Base-by-base conservation (phyloP, 2,797 vertebrate genomes). In the Acanthopagrus latus region DNA sequence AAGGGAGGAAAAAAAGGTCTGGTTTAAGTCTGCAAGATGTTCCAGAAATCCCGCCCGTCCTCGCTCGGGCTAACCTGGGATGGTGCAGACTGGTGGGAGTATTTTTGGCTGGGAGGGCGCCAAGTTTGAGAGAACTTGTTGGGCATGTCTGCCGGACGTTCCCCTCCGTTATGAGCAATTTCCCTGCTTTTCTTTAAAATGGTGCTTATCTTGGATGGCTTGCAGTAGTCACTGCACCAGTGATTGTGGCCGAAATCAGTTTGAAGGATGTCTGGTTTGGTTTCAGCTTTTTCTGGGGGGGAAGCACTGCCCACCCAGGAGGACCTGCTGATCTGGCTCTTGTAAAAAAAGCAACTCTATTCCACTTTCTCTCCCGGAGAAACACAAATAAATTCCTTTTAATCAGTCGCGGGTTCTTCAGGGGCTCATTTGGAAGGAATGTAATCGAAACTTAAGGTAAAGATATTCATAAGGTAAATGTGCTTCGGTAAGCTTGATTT, bases 381-480 rank as follows among this genome's bases (percentile, higher is more conserved):
- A 93, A 92, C 80, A 85, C 85, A 93, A 94, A 93, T 91, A 92
- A 91, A 92, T 91, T 90, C 63, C 69, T 85, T 93, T 92, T 93
- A 93, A 94, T 94, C 92, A 94, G 81, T 80, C 64, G 20, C 33
- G 73, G 54, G 69, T 78, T 88, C 82, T 90, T 91, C 29, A 1
- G 80, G 81, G 88, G 79, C 86, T 91, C 86, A 84, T 93, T 93
- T 91, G 81, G 88, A 90, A 91, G 70, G 89, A 93, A 93, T 93
- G 93, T 85, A 91, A 93, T 88, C 88, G 75, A 90, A 90, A 89
- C 85, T 89, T 20, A 82, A 90, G 74, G 90, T 91, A 89, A 88
- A 85, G 85, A 89, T 89, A 85, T 90, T 91, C 78, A 88, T 86
- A 83, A 86, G 80, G 84, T 83, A 83, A 88, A 86, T 76, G 84